phyloP scores from a whole-genome alignment of 2,888 invertebrate genomes.

The Eupithecia exiguata region DNA sequence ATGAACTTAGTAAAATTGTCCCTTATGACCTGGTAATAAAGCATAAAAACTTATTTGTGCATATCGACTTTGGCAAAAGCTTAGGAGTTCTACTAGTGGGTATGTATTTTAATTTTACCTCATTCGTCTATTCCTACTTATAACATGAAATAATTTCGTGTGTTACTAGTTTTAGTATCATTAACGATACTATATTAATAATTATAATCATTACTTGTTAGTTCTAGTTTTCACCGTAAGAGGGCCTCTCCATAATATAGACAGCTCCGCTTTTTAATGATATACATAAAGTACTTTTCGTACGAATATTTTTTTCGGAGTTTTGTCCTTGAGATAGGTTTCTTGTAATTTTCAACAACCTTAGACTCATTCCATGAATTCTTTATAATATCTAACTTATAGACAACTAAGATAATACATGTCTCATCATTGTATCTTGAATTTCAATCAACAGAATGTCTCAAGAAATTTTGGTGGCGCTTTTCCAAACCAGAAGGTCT shows the following conservation, averaged over 20 bases:
- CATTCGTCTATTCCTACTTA: conserved; percentile 71
- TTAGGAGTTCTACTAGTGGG: conserved; percentile 55
- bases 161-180: conserved; percentile 65
- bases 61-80: conserved; percentile 14
- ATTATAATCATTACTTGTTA: conserved; percentile 45
- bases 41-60: not conserved
- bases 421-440: not conserved
- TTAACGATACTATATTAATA: conserved; percentile 56
- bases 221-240: conserved; percentile 10
- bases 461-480: not conserved
- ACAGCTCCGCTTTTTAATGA: not conserved
- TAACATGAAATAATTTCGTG: conserved; percentile 62
- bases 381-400: not conserved
- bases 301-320: not conserved
- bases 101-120: conserved; percentile 67
- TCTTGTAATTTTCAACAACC: not conserved
- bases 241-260: not conserved
- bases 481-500: not conserved
- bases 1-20: not conserved
- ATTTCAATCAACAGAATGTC: not conserved
- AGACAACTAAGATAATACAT: not conserved
- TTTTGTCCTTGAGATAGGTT: not conserved
- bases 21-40: not conserved
- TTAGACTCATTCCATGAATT: conserved; percentile 1
- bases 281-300: not conserved